These are phyloP conservation scores for Callyntrura sp. DNA, from an alignment of 2,888 invertebrate genomes.

Conservation along the genomic window DNA sequence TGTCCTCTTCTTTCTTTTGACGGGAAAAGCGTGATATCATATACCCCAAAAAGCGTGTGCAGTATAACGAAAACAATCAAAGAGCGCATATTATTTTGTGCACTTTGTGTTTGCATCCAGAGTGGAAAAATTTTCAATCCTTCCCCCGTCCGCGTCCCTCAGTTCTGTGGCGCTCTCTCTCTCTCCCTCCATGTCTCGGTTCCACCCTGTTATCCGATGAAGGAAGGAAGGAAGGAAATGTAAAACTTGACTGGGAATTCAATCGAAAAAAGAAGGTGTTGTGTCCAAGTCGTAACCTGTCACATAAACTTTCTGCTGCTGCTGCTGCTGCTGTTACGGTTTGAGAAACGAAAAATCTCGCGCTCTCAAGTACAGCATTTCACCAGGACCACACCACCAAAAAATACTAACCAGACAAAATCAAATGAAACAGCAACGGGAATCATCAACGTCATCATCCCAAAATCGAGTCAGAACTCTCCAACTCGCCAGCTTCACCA, in stretches of 20 bases:
- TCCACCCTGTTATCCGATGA: not conserved
- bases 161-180: too few species aligned
- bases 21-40: not conserved
- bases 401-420: slow-evolving; percentile 41
- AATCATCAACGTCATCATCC: not conserved
- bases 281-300: slow-evolving; percentile 74
- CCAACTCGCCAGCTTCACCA: slow-evolving; percentile 59
- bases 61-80: not conserved
- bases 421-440: slow-evolving; percentile 15
- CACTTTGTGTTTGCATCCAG: not conserved
- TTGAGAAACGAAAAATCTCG: too few species aligned
- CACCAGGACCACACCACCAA: not conserved
- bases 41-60: not conserved
- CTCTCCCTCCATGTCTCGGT: not conserved
- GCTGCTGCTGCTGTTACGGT: not conserved
- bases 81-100: not conserved
- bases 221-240: slow-evolving; percentile 67
- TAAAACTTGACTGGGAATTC: slow-evolving; percentile 32
- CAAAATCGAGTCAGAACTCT: too few species aligned
- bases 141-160: not conserved
- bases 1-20: not conserved
- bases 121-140: slow-evolving; percentile 53
- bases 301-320: slow-evolving; percentile 73
- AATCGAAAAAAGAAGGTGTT: slow-evolving; percentile 63
- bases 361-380: not conserved